Evolutionary conservation across 1,140 invertebrate species (phyloP).

Genomic region (Drosophila pectinifera): DNA sequence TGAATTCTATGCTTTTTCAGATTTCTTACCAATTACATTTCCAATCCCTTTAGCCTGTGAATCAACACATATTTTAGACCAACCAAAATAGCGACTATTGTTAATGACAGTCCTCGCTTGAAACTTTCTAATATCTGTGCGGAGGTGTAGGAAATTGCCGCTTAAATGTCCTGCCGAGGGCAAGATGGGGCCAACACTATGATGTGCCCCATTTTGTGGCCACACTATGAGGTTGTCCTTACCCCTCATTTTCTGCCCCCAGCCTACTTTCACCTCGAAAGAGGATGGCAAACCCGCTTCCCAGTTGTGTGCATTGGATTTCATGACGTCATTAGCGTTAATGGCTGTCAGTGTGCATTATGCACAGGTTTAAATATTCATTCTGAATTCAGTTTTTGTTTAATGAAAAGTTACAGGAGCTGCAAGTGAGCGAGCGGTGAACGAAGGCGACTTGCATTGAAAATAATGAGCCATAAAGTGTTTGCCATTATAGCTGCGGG

Average conservation of each 20-base stretch:
- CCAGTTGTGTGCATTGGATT: conserved; percentile 60
- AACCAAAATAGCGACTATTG: neutral
- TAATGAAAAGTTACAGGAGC: conserved; percentile 68
- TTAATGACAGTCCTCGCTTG: neutral
- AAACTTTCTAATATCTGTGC: conserved; percentile 53
- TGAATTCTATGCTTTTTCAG: no score
- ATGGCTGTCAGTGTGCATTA: conserved; percentile 68
- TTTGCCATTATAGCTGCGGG: conserved; percentile 50
- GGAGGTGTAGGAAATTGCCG: conserved; percentile 3
- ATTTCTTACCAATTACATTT: neutral
- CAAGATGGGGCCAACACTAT: conserved; percentile 32
- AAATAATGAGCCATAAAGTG: conserved; percentile 75
- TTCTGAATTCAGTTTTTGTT: conserved; percentile 52
- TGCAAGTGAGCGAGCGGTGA: conserved; percentile 49
- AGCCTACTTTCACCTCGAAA: neutral
- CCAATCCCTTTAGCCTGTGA: neutral
- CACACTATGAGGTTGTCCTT: conserved; percentile 5
- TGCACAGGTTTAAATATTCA: conserved; percentile 70
- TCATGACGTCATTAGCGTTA: conserved; percentile 78
- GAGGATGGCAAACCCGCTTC: neutral
- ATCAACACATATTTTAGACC: neutral
- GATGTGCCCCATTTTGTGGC: conserved; percentile 27
- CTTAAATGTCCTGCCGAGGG: conserved; percentile 16
- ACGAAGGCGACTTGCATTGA: conserved; percentile 56
- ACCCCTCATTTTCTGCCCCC: neutral